Base-by-base conservation (phyloP, 2,797 vertebrate genomes). In the Ctenopoma kingsleyae region DNA sequence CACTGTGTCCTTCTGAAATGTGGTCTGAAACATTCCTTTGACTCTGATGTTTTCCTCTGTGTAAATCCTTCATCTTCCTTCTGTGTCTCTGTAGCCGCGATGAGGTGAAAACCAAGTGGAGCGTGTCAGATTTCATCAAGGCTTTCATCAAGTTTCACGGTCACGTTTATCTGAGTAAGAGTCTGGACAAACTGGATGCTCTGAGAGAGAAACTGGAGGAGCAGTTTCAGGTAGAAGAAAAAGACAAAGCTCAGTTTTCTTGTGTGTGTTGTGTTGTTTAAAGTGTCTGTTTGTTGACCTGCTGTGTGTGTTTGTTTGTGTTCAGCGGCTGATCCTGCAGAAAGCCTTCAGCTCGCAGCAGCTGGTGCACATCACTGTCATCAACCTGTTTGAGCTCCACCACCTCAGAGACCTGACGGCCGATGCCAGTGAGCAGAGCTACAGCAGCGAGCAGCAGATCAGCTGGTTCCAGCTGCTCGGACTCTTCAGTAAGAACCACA, bases 121-220 rank as follows among this genome's bases (percentile, higher is more conserved):
- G 94, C 1, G 95, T 99, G 84, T 97, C 97, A 4, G 98, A 99
- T 90, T 99, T 99, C 93, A 96, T 99, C 91, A 97, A 96, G 89
- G 95, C 97, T 22, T 99, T 99, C 92, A 98, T 99, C 93, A 98
- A 98, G 91, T 99, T 99, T 76, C 98, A 99, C 5, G 97, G 98
- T 22, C 97, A 99, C 50, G 96, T 99, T 64, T 99, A 98, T 90
- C 93, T 99, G 92, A 96, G 96, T 80, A 97, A 97, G 93, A 97
- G 96, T 81, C 91, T 98, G 93, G 98, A 99, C 73, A 97, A 97
- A 49, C 93, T 99, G 89, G 95, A 94, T 74, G 87, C 84, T 51
- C 95, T 99, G 94, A 95, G 98, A 89, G 97, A 98, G 91, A 97
- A 96, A 65, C 95, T 99, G 91, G 98, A 99, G 91, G 97, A 99